Conservation (phyloP, 2,888 invertebrate species). For the Athrips mouffetella region DNA sequence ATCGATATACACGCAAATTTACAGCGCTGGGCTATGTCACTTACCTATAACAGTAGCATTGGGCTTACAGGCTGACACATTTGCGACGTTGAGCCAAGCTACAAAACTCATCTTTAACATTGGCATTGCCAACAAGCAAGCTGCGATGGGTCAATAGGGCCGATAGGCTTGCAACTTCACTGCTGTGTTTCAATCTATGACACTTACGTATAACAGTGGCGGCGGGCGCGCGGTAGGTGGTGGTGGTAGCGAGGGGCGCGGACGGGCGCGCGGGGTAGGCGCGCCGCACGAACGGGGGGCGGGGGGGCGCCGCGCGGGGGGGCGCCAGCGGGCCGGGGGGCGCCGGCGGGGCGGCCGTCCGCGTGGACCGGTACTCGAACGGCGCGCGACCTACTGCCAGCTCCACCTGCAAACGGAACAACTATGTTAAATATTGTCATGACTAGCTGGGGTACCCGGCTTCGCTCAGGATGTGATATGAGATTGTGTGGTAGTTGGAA, state of each 20-base stretch:
- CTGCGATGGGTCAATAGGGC: too few species aligned
- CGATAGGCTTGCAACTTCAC: too few species aligned
- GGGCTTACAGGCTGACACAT: too few species aligned
- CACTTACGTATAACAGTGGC: neutral
- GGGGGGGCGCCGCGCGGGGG: conserved; percentile 29
- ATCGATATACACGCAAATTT: too few species aligned
- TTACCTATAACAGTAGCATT: conserved; percentile 24
- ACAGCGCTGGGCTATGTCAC: too few species aligned
- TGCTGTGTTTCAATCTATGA: too few species aligned
- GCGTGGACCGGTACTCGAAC: conserved; percentile 52
- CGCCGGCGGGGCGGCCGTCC: conserved; percentile 22
- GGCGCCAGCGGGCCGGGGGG: conserved; percentile 28
- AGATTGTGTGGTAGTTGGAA: too few species aligned
- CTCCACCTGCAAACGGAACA: conserved; percentile 52
- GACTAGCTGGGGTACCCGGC: neutral
- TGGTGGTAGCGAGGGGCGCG: conserved; percentile 13
- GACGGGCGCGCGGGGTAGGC: conserved; percentile 29
- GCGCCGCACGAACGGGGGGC: conserved; percentile 22
- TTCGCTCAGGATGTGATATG: too few species aligned
- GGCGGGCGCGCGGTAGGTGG: neutral
- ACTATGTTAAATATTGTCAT: neutral
- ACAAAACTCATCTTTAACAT: too few species aligned
- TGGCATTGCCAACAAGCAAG: too few species aligned
- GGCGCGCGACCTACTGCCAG: conserved; percentile 61
- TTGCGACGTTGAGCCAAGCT: too few species aligned